Percentiles rank a stretch among this genome's conserved stretches.
Evolutionary conservation across 2,797 vertebrate species (phyloP).

Genomic region (Channa striata): DNA sequence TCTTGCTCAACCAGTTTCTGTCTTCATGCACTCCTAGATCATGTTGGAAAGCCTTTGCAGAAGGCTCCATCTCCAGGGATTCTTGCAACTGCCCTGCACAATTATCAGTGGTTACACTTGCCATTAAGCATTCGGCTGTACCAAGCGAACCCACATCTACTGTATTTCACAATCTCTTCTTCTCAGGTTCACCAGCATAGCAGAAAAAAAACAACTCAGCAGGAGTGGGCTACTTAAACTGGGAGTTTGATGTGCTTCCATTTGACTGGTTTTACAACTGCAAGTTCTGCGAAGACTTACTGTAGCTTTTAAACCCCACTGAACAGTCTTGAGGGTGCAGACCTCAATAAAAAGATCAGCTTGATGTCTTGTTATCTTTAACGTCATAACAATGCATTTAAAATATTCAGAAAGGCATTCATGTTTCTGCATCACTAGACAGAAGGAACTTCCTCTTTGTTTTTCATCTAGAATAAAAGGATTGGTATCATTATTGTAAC

Average conservation of each 20-base stretch:
- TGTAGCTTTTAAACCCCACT: constrained; percentile 46
- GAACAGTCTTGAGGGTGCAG: constrained; percentile 63
- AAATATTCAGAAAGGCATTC: constrained; percentile 65
- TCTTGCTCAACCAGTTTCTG: constrained; percentile 28
- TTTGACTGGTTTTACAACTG: constrained; percentile 66
- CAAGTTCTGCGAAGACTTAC: constrained; percentile 43
- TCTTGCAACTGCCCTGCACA: constrained; percentile 9
- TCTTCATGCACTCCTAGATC: constrained; percentile 19
- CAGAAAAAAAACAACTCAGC: constrained; percentile 66
- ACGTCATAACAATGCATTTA: constrained; percentile 60
- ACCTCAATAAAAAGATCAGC: constrained; percentile 63
- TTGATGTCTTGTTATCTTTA: constrained; percentile 43
- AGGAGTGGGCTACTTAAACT: constrained; percentile 75
- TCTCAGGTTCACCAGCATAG: constrained; percentile 43
- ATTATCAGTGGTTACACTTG: constrained; percentile 43
- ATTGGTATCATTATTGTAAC: constrained; percentile 41
- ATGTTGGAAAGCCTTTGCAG: neutral
- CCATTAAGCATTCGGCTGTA: constrained; percentile 43
- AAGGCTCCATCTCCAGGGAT: constrained; percentile 27
- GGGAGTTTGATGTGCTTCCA: constrained; percentile 58
- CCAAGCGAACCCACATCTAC: constrained; percentile 61
- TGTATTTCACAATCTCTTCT: constrained; percentile 41
- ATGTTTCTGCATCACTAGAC: constrained; percentile 36
- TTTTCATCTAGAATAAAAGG: constrained; percentile 49
- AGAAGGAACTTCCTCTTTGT: constrained; percentile 47